phyloP scores from a whole-genome alignment of 2,797 vertebrate species.

The Dendrocincla tyrannina region DNA sequence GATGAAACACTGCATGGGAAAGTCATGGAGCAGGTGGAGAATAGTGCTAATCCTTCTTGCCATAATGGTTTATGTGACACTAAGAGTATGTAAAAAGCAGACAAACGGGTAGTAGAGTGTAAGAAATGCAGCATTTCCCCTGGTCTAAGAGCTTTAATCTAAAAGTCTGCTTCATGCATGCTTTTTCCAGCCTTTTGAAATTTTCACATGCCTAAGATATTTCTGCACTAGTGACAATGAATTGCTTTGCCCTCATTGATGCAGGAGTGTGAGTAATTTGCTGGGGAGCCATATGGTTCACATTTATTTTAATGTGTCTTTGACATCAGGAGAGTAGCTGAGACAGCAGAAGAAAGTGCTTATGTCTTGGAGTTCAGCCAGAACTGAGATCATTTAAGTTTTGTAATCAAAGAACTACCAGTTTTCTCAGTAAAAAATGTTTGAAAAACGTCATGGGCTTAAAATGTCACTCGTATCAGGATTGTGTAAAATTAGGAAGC shows the following conservation, averaged over 20 bases:
- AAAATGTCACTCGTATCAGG: conserved; percentile 13
- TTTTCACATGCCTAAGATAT: conserved; percentile 55
- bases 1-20: conserved; percentile 45
- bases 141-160: conserved; percentile 38
- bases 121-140: conserved; percentile 46
- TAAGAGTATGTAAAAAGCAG: conserved; percentile 30
- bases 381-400: conserved; percentile 79
- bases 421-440: conserved; percentile 47
- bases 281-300: conserved; percentile 87
- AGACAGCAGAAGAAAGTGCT: conserved; percentile 78
- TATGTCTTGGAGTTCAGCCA: conserved; percentile 75
- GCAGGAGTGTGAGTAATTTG: conserved; percentile 68
- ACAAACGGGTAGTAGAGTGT: neutral
- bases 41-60: conserved; percentile 52
- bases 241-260: conserved; percentile 80
- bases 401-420: conserved; percentile 42
- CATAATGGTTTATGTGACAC: neutral
- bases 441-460: conserved; percentile 47
- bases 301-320: conserved; percentile 88
- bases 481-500: conserved; percentile 36
- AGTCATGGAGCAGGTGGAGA: conserved; percentile 57
- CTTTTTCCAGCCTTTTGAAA: conserved; percentile 59
- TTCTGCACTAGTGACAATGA: conserved; percentile 76
- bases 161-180: neutral
- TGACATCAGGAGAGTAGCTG: conserved; percentile 82